phyloP scores from a whole-genome alignment of 2,888 invertebrate species.

The Timandra comae region DNA sequence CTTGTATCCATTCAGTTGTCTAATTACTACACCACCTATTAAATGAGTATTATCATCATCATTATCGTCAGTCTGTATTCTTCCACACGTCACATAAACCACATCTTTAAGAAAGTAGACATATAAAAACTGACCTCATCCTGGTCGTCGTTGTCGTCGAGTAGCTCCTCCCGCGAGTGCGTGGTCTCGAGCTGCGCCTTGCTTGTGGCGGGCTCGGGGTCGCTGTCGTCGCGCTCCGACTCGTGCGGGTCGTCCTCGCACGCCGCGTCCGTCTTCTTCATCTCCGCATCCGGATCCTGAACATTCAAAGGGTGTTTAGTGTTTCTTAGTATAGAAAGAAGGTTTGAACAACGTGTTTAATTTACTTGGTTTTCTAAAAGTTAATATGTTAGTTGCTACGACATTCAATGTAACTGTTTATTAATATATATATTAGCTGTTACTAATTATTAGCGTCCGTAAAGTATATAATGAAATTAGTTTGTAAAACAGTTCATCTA shows the following conservation, averaged over 20 bases:
- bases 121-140: neutral
- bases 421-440: neutral
- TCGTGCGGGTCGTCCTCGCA: conserved; percentile 78
- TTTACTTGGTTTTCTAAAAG: neutral
- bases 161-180: conserved; percentile 48
- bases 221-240: conserved; percentile 39
- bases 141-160: conserved; percentile 5
- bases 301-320: neutral
- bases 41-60: neutral
- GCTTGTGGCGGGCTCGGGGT: conserved; percentile 28
- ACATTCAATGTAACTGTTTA: neutral
- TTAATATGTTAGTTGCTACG: neutral
- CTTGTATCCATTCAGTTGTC: neutral
- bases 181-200: conserved; percentile 33
- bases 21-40: neutral
- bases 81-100: neutral
- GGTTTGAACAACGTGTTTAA: neutral
- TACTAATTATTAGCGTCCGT: too few species aligned
- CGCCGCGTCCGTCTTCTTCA: conserved; percentile 84
- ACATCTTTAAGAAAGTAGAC: too few species aligned
- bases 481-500: too few species aligned
- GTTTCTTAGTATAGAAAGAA: neutral
- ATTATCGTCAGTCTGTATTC: neutral
- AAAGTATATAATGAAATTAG: too few species aligned
- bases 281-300: conserved; percentile 63